Percentiles rank a stretch among this genome's conserved stretches.
Conservation (phyloP, 2,113 vertebrate genomes). For the Ammodytes dubius region DNA sequence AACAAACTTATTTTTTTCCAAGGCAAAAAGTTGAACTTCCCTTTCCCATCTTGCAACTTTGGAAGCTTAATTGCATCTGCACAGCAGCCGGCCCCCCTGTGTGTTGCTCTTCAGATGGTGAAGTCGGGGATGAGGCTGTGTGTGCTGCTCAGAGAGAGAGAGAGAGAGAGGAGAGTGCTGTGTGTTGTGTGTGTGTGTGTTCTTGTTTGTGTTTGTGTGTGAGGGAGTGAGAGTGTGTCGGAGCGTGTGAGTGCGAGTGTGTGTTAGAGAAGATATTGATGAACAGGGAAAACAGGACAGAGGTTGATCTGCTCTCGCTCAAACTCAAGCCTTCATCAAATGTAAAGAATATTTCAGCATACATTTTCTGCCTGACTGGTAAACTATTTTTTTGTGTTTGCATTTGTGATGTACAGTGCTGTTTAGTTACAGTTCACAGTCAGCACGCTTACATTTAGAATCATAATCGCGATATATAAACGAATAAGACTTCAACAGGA, state of each 20-base stretch:
- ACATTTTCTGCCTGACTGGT: conserved; percentile 47
- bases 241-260: conserved; percentile 8
- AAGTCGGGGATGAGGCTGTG: conserved; percentile 47
- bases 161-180: too few species aligned
- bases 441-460: too few species aligned
- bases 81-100: neutral
- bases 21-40: conserved; percentile 42
- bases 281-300: conserved; percentile 52
- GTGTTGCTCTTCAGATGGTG: conserved; percentile 16
- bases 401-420: neutral
- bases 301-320: conserved; percentile 51
- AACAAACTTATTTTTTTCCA: conserved; percentile 14
- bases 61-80: conserved; percentile 47
- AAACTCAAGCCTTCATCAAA: conserved; percentile 43
- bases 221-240: neutral
- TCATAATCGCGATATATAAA: too few species aligned
- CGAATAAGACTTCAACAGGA: too few species aligned
- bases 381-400: conserved; percentile 33
- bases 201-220: too few species aligned
- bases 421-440: too few species aligned
- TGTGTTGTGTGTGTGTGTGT: too few species aligned
- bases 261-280: conserved; percentile 64
- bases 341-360: conserved; percentile 39
- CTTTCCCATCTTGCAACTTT: conserved; percentile 12
- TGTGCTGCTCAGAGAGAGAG: too few species aligned